A percentile compares a stretch with the other conserved stretches of the same genome.
Conservation (phyloP, 23 tunicate genomes). For the Styela clava region DNA sequence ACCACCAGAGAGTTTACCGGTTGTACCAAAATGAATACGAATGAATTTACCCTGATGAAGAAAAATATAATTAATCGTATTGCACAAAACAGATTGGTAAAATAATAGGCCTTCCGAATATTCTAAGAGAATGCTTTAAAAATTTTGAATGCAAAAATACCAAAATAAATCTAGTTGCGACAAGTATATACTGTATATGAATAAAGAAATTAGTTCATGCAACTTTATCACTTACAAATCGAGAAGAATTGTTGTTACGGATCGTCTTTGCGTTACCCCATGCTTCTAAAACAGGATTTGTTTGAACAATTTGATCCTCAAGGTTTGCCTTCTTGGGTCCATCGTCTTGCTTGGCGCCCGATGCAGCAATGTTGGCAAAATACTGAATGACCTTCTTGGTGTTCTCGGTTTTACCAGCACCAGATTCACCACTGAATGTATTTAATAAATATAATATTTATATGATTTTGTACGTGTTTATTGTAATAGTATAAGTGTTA, state of each 20-base stretch:
- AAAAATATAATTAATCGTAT: not conserved
- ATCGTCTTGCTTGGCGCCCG: slow-evolving; percentile 23
- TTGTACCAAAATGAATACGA: slow-evolving; percentile 98
- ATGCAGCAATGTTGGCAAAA: slow-evolving; percentile 92
- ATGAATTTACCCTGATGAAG: slow-evolving; percentile 81
- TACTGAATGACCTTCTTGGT: slow-evolving; percentile 98
- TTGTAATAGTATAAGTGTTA: too few relatives aligned
- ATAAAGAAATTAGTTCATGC: too few relatives aligned
- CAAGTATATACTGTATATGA: too few relatives aligned
- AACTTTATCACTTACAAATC: slow-evolving; percentile 73
- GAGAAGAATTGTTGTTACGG: slow-evolving; percentile 98
- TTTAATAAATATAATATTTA: not conserved
- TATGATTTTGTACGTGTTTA: too few relatives aligned
- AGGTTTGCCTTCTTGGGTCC: slow-evolving; percentile 65
- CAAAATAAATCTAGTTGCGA: too few relatives aligned
- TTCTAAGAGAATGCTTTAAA: too few relatives aligned
- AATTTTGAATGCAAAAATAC: too few relatives aligned
- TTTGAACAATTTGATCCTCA: slow-evolving; percentile 95
- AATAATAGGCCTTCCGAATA: too few relatives aligned
- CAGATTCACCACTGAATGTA: slow-evolving; percentile 89
- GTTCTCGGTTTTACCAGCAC: slow-evolving; percentile 98
- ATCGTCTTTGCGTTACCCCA: slow-evolving; percentile 99
- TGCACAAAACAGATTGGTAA: not conserved
- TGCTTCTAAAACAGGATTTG: slow-evolving; percentile 95
- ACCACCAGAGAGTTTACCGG: slow-evolving; percentile 97